These are phyloP conservation scores for Cephalopterus ornatus DNA, from an alignment of 2,113 vertebrate genomes.

Conservation along the genomic window DNA sequence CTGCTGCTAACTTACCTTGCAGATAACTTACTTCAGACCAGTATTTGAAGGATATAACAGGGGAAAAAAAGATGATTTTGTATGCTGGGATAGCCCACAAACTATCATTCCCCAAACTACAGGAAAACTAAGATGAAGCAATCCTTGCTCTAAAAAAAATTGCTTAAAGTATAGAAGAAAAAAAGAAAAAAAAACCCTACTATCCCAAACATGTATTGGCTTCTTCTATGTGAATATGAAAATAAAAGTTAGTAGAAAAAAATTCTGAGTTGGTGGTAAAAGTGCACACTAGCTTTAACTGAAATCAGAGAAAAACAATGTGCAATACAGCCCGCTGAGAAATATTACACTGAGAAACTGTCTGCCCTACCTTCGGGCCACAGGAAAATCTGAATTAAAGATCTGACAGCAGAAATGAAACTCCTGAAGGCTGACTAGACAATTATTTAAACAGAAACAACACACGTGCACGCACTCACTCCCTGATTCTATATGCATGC, in stretches of 20 bases:
- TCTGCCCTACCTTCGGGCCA: neutral
- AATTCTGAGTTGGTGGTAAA: neutral
- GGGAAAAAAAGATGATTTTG: rapidly evolving
- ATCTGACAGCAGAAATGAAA: neutral
- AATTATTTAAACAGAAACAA: neutral
- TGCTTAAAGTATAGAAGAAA: neutral
- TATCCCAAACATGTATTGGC: neutral
- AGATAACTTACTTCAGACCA: neutral
- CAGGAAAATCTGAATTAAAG: neutral
- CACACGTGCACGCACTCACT: rapidly evolving
- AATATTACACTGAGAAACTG: neutral
- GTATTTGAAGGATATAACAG: neutral
- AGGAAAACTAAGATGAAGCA: neutral
- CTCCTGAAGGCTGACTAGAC: neutral
- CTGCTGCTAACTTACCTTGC: neutral
- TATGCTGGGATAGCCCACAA: neutral
- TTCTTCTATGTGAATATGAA: neutral
- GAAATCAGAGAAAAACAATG: neutral
- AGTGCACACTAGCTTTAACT: neutral
- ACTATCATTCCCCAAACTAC: neutral
- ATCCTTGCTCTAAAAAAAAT: neutral
- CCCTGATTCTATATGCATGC: neutral
- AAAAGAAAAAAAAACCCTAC: no score
- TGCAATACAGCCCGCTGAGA: neutral
- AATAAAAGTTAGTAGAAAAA: neutral